These are phyloP conservation scores for Hydrozoanthus gracilis DNA, from an alignment of 92 coral and sea anemone species.

Conservation along the genomic window DNA sequence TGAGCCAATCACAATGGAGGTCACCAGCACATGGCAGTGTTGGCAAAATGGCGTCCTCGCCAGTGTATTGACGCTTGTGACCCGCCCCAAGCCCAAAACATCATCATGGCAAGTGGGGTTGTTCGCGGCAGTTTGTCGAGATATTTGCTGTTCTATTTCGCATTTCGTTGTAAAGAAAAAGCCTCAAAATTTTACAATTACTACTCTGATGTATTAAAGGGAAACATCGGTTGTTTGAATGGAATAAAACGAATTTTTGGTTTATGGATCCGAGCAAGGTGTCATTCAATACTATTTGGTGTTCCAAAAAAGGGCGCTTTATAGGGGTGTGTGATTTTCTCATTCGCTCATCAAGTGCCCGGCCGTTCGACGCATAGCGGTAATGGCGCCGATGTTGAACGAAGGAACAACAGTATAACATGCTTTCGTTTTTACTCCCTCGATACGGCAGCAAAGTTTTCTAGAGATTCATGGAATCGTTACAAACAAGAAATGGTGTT, in stretches of 20 bases:
- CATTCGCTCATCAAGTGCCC: slow-evolving; percentile 99
- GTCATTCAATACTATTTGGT: slow-evolving; percentile 99
- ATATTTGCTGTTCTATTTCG: slow-evolving; percentile 59
- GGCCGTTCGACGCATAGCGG: slow-evolving; percentile 90
- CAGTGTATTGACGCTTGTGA: slow-evolving; percentile 82
- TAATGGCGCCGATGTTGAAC: slow-evolving; percentile 86
- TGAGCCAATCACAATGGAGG: slow-evolving; percentile 43
- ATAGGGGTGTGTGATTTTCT: slow-evolving; percentile 96
- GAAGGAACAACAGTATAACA: slow-evolving; percentile 52
- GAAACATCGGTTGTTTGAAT: slow-evolving; percentile 49
- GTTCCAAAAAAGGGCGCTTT: slow-evolving; percentile 97
- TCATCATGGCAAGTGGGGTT: slow-evolving; percentile 95
- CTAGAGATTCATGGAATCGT: slow-evolving; percentile 79
- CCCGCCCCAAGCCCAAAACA: slow-evolving; percentile 99
- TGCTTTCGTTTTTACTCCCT: slow-evolving; percentile 30
- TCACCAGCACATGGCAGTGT: slow-evolving; percentile 50
- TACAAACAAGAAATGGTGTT: slow-evolving; percentile 77
- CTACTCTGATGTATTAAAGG: slow-evolving; percentile 31
- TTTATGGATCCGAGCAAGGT: slow-evolving; percentile 92
- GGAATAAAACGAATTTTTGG: slow-evolving; percentile 85
- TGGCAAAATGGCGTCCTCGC: slow-evolving; percentile 97
- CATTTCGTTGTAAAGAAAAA: slow-evolving; percentile 58
- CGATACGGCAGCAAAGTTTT: slow-evolving; percentile 33
- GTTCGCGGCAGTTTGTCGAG: slow-evolving; percentile 67
- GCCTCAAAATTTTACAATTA: slow-evolving; percentile 42